phyloP scores from a whole-genome alignment of 2,797 vertebrate genomes.

The Enteromius treurensis region DNA sequence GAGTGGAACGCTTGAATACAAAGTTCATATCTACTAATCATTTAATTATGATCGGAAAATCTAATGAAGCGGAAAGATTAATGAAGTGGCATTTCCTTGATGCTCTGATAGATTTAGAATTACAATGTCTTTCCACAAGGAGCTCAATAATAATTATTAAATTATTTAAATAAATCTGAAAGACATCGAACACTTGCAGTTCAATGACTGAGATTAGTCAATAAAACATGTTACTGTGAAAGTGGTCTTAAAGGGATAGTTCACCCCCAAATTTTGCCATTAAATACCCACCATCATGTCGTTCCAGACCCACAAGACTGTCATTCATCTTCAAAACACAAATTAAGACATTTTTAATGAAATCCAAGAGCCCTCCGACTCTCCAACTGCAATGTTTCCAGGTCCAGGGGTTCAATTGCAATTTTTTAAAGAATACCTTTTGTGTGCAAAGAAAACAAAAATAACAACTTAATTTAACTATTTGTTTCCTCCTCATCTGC shows the following conservation, averaged over 20 bases:
- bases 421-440: too few relatives aligned
- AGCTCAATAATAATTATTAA: conserved; percentile 32
- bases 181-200: background rate
- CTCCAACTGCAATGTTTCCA: too few relatives aligned
- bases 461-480: too few relatives aligned
- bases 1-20: conserved; percentile 61
- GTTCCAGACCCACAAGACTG: too few relatives aligned
- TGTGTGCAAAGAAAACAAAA: too few relatives aligned
- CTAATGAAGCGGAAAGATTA: conserved; percentile 56
- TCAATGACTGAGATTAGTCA: background rate
- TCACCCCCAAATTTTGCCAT: too few relatives aligned
- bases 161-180: conserved; percentile 31
- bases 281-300: too few relatives aligned
- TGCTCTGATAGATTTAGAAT: conserved; percentile 53
- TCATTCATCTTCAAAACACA: too few relatives aligned
- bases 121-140: conserved; percentile 41
- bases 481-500: too few relatives aligned
- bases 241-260: background rate
- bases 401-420: too few relatives aligned
- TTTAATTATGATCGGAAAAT: conserved; percentile 61
- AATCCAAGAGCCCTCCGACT: too few relatives aligned
- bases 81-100: conserved; percentile 61
- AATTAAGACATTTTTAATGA: too few relatives aligned
- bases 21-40: conserved; percentile 69
- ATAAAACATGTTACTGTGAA: background rate